Percentiles rank a stretch among this genome's conserved stretches.
Evolutionary conservation across 2,113 vertebrate genomes (phyloP).

Genomic region (Microtus ochrogaster): DNA sequence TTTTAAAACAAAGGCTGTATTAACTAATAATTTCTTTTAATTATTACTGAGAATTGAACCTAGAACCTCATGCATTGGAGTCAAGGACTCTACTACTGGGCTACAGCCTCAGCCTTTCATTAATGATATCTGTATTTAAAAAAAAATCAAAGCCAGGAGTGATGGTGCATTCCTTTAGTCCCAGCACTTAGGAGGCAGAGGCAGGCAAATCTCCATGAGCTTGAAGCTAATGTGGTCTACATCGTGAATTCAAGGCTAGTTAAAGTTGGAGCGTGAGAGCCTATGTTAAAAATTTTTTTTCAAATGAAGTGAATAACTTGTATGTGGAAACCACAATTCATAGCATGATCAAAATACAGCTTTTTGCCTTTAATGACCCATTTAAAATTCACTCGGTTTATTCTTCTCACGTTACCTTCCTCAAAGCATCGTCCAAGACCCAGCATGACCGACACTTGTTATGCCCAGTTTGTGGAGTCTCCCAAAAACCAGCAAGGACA

Average conservation of each 20-base stretch:
- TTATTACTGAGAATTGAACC: not conserved
- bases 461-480: too few relatives aligned
- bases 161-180: not conserved
- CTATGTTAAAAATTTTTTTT: not conserved
- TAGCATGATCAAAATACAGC: not conserved
- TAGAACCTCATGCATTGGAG: not conserved
- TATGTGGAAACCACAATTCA: not conserved
- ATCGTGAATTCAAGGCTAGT: not conserved
- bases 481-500: too few relatives aligned
- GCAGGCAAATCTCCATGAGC: not conserved
- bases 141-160: not conserved
- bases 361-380: constrained; percentile 1
- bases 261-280: not conserved
- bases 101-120: not conserved
- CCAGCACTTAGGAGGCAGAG: not conserved
- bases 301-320: not conserved
- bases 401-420: not conserved
- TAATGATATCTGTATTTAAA: not conserved
- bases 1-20: not conserved
- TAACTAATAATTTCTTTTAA: not conserved
- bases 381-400: not conserved
- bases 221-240: not conserved
- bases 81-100: not conserved
- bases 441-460: not conserved
- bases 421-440: not conserved